Evolutionary conservation across 2,113 vertebrate species (phyloP).

Genomic region (Pardalotus punctatus): DNA sequence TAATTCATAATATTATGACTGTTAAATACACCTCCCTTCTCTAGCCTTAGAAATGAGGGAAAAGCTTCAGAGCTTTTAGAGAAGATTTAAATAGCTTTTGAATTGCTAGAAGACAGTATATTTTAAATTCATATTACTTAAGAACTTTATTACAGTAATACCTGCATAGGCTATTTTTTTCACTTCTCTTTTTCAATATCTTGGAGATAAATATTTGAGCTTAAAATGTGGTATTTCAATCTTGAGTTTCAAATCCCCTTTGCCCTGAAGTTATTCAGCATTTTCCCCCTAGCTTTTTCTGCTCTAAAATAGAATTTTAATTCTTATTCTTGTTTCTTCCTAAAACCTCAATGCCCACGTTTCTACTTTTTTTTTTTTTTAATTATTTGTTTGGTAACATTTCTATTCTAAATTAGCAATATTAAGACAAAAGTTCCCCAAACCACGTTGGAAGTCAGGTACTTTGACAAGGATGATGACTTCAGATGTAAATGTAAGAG

Average conservation of each 20-base stretch:
- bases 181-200: background rate
- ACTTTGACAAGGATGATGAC: background rate
- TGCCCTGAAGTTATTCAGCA: background rate
- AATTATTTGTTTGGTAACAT: background rate
- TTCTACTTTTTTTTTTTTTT: background rate
- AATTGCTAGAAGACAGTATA: background rate
- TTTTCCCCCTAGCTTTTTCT: background rate
- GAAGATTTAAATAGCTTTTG: background rate
- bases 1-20: background rate
- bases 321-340: background rate
- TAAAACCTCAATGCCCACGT: accelerated
- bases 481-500: background rate
- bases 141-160: background rate
- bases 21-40: background rate
- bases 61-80: background rate
- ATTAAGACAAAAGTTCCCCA: background rate
- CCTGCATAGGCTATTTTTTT: background rate
- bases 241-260: background rate
- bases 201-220: background rate
- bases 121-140: background rate
- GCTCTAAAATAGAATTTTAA: background rate
- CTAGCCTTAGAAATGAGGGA: background rate
- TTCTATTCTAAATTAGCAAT: background rate
- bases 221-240: background rate
- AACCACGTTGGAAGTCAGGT: background rate